A percentile compares a stretch with the other conserved stretches of the same genome.
Evolutionary conservation across 2,113 vertebrate species (phyloP).

Genomic region (Saguinus imperator): DNA sequence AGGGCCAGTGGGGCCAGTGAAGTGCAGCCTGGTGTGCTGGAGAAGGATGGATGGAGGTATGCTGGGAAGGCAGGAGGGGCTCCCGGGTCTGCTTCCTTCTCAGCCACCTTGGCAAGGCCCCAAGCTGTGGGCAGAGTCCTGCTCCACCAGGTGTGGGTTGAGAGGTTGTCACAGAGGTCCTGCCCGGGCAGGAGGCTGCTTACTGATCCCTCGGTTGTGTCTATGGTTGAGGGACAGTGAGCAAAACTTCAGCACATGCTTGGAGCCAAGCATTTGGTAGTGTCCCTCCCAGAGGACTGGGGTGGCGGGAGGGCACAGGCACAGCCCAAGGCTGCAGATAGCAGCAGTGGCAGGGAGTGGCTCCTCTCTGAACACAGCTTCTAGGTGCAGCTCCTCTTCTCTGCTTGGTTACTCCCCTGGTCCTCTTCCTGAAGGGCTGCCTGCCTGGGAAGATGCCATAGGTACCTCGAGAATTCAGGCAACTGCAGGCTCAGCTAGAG

Average conservation of each 20-base stretch:
- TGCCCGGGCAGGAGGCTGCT: rapidly evolving
- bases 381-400: not conserved
- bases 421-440: not conserved
- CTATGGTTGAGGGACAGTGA: not conserved
- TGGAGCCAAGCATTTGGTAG: not conserved
- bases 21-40: not conserved
- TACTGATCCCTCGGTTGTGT: rapidly evolving
- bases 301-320: not conserved
- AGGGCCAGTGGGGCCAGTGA: rapidly evolving
- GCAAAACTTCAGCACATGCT: not conserved
- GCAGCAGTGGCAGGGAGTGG: rapidly evolving
- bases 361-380: no score
- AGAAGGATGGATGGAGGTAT: not conserved
- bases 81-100: not conserved
- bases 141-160: not conserved
- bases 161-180: not conserved
- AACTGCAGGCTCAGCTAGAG: not conserved
- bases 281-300: rapidly evolving
- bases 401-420: not conserved
- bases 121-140: not conserved
- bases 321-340: not conserved
- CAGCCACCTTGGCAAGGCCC: not conserved
- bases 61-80: not conserved
- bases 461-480: not conserved
- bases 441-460: not conserved